Base-by-base conservation (phyloP, 2,888 invertebrate species). In the Ctenicera cuprea region DNA sequence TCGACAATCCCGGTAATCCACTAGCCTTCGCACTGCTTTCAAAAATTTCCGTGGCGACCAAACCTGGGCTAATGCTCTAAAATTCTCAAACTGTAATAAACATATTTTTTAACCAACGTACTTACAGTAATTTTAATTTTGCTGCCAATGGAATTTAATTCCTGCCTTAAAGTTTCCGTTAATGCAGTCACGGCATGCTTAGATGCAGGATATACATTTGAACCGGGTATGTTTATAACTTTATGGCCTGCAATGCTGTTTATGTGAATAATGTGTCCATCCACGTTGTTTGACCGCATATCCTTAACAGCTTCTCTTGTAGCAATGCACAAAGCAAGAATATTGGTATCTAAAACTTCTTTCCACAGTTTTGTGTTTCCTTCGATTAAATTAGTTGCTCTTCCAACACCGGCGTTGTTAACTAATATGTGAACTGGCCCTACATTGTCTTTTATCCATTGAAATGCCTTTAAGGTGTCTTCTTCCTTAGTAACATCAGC, bases 31-130 rank as follows among this genome's bases (percentile, higher is more conserved):
- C 64, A 33, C 16, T 57, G 52, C 30, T 22, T 81, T 87, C 85
- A 52, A 90, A 80, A 61, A 89, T 86, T 73, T 89, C 89, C 0
- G 92, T 92, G 50, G 88, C 87, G 18, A 92, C 91, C 77, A 90
- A 83, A 16, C 92, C 92, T 0, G 92, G 92, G 11, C 43, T n/a
- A n/a, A n/a, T n/a, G n/a, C n/a, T n/a, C n/a, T n/a, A n/a, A n/a
- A n/a, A n/a, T n/a, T n/a, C n/a, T n/a, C n/a, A n/a, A n/a, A n/a
- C n/a, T n/a, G n/a, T n/a, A n/a, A n/a, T n/a, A n/a, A n/a, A n/a
- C n/a, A n/a, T n/a, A n/a, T n/a, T n/a, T n/a, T n/a, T n/a, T n/a
- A n/a, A n/a, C n/a, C n/a, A n/a, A n/a, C n/a, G n/a, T 45, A 48
- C n/a, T 38, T 41, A 41, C 54, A 33, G 62, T 26, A 68, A 57